A percentile compares a stretch with the other conserved stretches of the same genome.
Conservation (phyloP, 1,140 invertebrate species). For the Batillaria attramentaria region DNA sequence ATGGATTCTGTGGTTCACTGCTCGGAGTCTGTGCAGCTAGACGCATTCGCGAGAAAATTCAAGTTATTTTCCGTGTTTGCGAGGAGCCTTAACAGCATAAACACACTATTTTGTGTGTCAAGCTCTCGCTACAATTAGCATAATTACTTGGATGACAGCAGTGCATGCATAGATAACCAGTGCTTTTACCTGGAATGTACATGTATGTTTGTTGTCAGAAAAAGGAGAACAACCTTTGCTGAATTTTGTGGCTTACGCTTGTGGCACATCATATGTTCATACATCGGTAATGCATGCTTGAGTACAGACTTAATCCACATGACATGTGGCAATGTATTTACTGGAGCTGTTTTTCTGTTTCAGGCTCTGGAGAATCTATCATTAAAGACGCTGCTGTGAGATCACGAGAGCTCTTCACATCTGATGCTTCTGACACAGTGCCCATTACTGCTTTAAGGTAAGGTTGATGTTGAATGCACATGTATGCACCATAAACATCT, state of each 20-base stretch:
- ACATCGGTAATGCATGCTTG: not conserved
- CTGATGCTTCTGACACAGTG: conserved; percentile 74
- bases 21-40: not conserved
- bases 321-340: not conserved
- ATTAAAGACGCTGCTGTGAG: conserved; percentile 72
- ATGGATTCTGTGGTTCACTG: not conserved
- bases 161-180: too few relatives aligned
- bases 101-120: too few relatives aligned
- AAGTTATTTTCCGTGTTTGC: too few relatives aligned
- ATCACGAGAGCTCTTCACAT: conserved; percentile 74
- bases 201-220: not conserved
- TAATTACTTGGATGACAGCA: too few relatives aligned
- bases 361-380: conserved; percentile 49
- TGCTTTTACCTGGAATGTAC: not conserved
- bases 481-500: not conserved
- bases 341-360: conserved; percentile 16
- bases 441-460: conserved; percentile 75
- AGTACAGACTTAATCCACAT: not conserved
- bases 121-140: too few relatives aligned
- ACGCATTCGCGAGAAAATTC: too few relatives aligned
- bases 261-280: not conserved
- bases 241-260: not conserved
- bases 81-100: too few relatives aligned
- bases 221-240: too few relatives aligned
- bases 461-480: conserved; percentile 9